Base-by-base conservation (phyloP, 2,113 vertebrate species). In the Australoheros scitulus region DNA sequence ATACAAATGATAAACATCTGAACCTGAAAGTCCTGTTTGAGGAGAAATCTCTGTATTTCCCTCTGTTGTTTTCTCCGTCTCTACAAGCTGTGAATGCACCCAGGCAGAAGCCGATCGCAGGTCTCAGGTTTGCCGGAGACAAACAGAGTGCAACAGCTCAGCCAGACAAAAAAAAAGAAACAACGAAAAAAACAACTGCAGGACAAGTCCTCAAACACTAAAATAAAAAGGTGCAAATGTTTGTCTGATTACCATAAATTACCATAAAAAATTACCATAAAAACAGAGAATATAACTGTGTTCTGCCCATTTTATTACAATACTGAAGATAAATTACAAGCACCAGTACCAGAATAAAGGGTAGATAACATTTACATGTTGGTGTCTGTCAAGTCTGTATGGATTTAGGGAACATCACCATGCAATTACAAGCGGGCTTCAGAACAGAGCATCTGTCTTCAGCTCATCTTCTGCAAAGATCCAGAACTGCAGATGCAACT, bases 1-100 rank as follows among this genome's bases (percentile, higher is more conserved):
- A 59, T 32, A 79, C 26, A 32, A 50, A 41, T 56, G 61, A 81
- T 80, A 58, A 81, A 81, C 38, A 29, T 43, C 61, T 26, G 61
- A 94, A 95, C 94, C 87, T 79, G 94, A 94, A 94, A 93, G 89
- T 94, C 95, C 90, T 85, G 94, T 94, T 94, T 91, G 74, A 64
- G 77, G 32, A 79, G 17, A 65, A 81, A 82, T 47, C 14, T 11
- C 24, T 79, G 32, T 47, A 64, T 79, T 41, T 79, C 43, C 29
- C 22, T 65, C 34, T 72, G 24, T 78, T 70, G 14, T 55, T 18
- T 2, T 85, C 60, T 64, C 26, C 41, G 26, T 76, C 74, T 86
- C 61, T 79, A 26, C 61, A 57, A 47, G 58, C 50, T 68, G 36
- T 43, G 55, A 84, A 87, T 81, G 83, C 60, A 64, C 24, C 76